Conservation (phyloP, 2,113 vertebrate genomes). For the Uria aalge region DNA sequence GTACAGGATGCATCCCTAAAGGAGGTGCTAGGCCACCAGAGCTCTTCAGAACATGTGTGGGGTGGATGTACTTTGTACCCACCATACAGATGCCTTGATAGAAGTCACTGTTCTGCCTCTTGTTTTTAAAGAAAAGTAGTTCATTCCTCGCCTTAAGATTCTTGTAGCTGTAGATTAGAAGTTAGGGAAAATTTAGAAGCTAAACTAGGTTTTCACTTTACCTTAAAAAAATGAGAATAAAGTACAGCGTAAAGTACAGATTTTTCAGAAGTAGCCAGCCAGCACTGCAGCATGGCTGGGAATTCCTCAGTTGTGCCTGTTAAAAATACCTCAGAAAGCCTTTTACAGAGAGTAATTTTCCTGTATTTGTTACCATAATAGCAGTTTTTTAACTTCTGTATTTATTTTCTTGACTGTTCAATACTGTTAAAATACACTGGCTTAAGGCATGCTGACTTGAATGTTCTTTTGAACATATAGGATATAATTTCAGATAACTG, state of each 20-base stretch:
- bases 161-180: not conserved
- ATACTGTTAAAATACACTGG: not conserved
- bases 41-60: not conserved
- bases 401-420: not conserved
- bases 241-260: not conserved
- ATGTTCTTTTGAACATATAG: slow-evolving; percentile 56
- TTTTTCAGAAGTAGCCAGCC: not conserved
- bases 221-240: not conserved
- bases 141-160: not conserved
- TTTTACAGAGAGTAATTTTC: not conserved
- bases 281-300: not conserved
- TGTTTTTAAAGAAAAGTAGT: not conserved
- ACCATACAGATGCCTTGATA: not conserved
- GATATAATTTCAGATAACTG: slow-evolving; percentile 88
- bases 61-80: not conserved
- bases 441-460: not conserved
- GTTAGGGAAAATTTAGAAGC: not conserved
- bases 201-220: not conserved
- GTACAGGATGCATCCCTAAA: not conserved
- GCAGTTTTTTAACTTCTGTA: not conserved
- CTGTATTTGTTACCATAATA: not conserved
- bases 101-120: not conserved
- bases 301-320: not conserved
- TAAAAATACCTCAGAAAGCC: not conserved
- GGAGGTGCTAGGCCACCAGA: not conserved